phyloP scores from a whole-genome alignment of 2,113 vertebrate species.

The Myotis lucifugus region DNA sequence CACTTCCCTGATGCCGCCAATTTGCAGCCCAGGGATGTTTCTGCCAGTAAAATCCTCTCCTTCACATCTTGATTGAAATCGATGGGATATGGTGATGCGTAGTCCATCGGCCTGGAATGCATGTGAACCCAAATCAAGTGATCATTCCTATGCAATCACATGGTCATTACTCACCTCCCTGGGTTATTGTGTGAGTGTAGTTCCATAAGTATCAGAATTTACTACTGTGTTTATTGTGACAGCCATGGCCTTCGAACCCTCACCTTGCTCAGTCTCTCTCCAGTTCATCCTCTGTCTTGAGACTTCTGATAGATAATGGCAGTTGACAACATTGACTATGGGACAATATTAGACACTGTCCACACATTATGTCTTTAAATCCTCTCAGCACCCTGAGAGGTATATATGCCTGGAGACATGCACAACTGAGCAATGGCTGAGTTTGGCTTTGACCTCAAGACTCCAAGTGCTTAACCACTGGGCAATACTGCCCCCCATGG shows the following conservation, averaged over 20 bases:
- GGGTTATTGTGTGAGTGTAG: neutral
- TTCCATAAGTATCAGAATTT: neutral
- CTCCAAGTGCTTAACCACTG: neutral
- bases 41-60: neutral
- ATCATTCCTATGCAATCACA: fast-evolving
- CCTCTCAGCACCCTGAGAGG: neutral
- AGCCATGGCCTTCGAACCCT: neutral
- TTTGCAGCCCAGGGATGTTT: neutral
- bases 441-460: neutral
- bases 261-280: neutral
- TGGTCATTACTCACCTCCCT: neutral
- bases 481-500: neutral
- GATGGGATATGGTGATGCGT: neutral
- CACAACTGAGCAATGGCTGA: neutral
- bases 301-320: neutral
- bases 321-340: neutral
- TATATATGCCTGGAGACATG: neutral
- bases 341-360: neutral
- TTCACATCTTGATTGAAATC: neutral
- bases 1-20: neutral
- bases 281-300: neutral
- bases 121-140: neutral
- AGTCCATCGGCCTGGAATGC: neutral
- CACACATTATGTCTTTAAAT: neutral
- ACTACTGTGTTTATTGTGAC: neutral